Conservation (phyloP, 2,113 vertebrate genomes). For the Oenanthe oenanthe region DNA sequence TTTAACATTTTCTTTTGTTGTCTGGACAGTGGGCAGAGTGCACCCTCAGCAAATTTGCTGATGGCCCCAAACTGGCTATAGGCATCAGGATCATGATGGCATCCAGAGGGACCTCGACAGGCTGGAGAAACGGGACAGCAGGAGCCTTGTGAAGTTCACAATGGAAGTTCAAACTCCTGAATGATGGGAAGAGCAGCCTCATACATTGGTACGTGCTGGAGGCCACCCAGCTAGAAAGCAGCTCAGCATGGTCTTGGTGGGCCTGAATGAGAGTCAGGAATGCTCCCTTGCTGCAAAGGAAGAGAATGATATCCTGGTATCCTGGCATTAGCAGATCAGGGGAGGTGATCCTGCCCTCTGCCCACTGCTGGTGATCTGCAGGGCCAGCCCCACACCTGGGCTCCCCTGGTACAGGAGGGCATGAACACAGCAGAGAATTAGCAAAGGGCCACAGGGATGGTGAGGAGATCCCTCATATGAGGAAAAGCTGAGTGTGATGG, state of each 20-base stretch:
- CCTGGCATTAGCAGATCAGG: neutral
- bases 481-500: neutral
- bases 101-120: neutral
- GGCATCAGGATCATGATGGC: neutral
- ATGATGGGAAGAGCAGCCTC: neutral
- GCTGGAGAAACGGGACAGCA: neutral
- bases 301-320: accelerated
- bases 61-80: neutral
- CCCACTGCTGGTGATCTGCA: neutral
- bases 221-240: neutral
- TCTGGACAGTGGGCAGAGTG: neutral
- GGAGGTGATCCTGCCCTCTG: neutral
- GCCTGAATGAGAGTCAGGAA: neutral
- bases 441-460: neutral
- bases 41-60: neutral
- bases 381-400: neutral
- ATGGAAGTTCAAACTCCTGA: neutral
- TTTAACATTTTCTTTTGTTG: neutral
- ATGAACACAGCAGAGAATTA: neutral
- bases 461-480: neutral
- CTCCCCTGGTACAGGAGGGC: neutral
- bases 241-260: neutral
- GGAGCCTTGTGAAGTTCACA: neutral
- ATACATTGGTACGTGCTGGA: neutral
- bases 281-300: neutral